Base-by-base conservation (phyloP, 1,140 invertebrate genomes). In the Pseudomyrmex sp. region DNA sequence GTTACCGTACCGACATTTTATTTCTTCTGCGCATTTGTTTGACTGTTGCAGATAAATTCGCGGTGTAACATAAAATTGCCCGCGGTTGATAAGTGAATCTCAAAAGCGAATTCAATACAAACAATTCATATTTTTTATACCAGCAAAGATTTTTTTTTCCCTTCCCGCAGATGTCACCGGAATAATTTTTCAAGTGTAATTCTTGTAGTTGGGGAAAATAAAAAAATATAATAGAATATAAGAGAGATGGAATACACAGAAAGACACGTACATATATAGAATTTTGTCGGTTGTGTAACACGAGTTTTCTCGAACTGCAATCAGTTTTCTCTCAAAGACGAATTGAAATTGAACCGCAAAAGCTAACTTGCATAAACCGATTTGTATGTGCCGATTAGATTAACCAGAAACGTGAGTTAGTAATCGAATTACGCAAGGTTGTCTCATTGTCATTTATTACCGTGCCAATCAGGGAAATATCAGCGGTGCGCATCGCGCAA, bases 381-480 rank as follows among this genome's bases (percentile, higher is more conserved):
- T 35, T 35, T 35, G 35, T 35, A 35, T 0, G 35, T 35, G 35
- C 0, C 35, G 35, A 35, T 35, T 35, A 35, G 35, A 35, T 35
- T 35, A 35, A 35, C 35, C 35, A 7, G 35, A 35, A 0, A 35
- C 35, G 35, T 35, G 35, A 35, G 35, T 35, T 5, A 75, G 66
- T 66, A 76, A 66, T n/a, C 48, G 5, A 76, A 35, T 76, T 76
- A 44, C 3, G 1, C 15, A 76, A 18, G 61, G 61, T 12, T 35
- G 68, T 68, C 48, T 77, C n/a, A 35, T 35, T 35, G 35, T 54
- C 74, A 50, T 12, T 26, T 26, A 56, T 66, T 77, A 48, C 26
- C 18, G n/a, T 68, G 66, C 66, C 74, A 77, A 77, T 77, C 74
- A 66, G 18, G 48, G 26, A 44, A 77, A 68, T 77, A 77, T 13